Evolutionary conservation across 2,797 vertebrate genomes (phyloP).

Genomic region (Hipposideros larvatus): DNA sequence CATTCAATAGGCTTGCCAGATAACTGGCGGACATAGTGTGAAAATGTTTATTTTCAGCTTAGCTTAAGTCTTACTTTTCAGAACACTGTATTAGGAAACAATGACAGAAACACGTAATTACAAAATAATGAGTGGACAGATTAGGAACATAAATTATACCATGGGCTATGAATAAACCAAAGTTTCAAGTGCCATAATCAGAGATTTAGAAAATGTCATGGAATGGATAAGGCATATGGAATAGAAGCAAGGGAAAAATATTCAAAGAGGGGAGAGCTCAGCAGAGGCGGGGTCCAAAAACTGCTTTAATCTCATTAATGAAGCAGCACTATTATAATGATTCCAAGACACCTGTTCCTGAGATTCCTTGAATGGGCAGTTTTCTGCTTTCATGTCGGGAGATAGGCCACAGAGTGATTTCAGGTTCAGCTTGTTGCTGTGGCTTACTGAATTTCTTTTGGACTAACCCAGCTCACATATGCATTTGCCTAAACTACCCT

Average conservation of each 20-base stretch:
- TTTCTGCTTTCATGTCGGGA: background rate
- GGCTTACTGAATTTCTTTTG: background rate
- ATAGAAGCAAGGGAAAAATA: background rate
- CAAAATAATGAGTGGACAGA: background rate
- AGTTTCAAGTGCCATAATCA: background rate
- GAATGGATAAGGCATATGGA: background rate
- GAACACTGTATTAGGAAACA: background rate
- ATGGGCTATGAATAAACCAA: background rate
- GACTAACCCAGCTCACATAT: background rate
- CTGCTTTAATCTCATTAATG: background rate
- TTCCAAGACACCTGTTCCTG: accelerated
- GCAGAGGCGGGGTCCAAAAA: background rate
- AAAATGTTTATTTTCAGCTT: background rate
- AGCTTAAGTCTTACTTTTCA: background rate
- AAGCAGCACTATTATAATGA: background rate
- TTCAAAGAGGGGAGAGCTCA: background rate
- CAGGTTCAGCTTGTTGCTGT: background rate
- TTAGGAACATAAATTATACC: background rate
- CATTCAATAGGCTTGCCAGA: background rate
- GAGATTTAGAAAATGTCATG: background rate
- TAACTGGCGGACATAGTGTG: background rate
- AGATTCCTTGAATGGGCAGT: background rate
- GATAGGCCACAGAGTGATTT: background rate
- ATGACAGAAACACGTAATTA: background rate
- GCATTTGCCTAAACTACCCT: background rate